These are phyloP conservation scores for Ormyrus nitidulus DNA, from an alignment of 2,888 invertebrate genomes.

Conservation along the genomic window DNA sequence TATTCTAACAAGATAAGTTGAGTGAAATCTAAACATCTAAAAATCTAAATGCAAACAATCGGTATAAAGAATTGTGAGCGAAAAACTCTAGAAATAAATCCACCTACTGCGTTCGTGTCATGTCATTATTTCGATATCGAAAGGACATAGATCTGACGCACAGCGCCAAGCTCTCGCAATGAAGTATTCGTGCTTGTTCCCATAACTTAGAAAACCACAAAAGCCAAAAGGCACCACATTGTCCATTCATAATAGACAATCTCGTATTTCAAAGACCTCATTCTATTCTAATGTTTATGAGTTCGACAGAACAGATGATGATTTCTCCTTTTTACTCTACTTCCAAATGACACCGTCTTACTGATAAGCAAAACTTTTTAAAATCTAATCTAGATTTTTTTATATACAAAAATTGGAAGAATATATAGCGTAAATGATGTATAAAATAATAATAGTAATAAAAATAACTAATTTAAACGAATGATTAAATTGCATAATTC, in stretches of 20 bases:
- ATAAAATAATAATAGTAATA: too few relatives aligned
- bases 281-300: slow-evolving; percentile 12
- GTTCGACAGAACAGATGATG: not conserved
- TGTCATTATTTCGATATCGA: slow-evolving; percentile 27
- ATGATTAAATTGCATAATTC: too few relatives aligned
- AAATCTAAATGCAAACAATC: too few relatives aligned
- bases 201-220: not conserved
- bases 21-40: too few relatives aligned
- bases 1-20: too few relatives aligned
- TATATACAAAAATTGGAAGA: too few relatives aligned
- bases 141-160: slow-evolving; percentile 6
- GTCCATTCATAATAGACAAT: slow-evolving; percentile 1
- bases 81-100: slow-evolving; percentile 6
- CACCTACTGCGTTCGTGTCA: not conserved
- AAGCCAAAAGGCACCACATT: slow-evolving; percentile 6
- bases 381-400: too few relatives aligned
- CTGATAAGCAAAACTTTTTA: too few relatives aligned
- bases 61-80: not conserved
- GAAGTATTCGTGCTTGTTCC: not conserved
- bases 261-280: not conserved
- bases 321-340: not conserved
- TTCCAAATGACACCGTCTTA: too few relatives aligned
- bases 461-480: too few relatives aligned
- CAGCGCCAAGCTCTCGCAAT: not conserved
- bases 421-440: too few relatives aligned